These are phyloP conservation scores for Lacerta viridis DNA, from an alignment of 2,797 vertebrate species.

Conservation along the genomic window DNA sequence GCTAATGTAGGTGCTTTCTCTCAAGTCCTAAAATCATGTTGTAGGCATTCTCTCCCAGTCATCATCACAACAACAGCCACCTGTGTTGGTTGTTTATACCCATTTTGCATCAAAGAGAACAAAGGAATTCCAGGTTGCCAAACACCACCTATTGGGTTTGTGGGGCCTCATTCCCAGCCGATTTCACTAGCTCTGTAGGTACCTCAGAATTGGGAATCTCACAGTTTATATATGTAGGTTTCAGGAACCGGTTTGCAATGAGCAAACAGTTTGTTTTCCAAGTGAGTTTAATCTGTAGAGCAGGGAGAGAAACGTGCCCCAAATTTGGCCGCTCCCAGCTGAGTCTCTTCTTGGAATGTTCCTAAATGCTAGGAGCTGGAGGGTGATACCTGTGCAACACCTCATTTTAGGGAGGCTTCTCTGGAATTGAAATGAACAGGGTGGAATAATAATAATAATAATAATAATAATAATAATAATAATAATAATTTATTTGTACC, in stretches of 20 bases:
- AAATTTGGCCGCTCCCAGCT: too few species aligned
- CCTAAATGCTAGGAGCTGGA: too few species aligned
- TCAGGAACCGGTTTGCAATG: neutral
- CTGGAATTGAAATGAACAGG: too few species aligned
- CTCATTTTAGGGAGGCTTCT: too few species aligned
- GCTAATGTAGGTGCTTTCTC: neutral
- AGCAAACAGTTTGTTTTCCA: too few species aligned
- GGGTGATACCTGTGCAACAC: too few species aligned
- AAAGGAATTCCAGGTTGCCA: neutral
- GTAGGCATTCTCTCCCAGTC: neutral
- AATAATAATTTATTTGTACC: too few species aligned
- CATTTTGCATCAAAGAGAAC: neutral
- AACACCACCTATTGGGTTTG: neutral
- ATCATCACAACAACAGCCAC: neutral
- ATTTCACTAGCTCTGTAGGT: neutral
- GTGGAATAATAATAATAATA: too few species aligned
- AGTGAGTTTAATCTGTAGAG: neutral
- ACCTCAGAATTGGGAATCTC: neutral
- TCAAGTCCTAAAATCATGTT: neutral
- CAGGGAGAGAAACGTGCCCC: neutral
- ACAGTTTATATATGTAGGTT: neutral
- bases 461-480: too few species aligned
- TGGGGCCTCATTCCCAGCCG: neutral
- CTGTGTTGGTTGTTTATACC: neutral
- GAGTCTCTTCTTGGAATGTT: neutral